Base-by-base conservation (phyloP, 2,888 invertebrate species). In the Dermolepida albohirtum region DNA sequence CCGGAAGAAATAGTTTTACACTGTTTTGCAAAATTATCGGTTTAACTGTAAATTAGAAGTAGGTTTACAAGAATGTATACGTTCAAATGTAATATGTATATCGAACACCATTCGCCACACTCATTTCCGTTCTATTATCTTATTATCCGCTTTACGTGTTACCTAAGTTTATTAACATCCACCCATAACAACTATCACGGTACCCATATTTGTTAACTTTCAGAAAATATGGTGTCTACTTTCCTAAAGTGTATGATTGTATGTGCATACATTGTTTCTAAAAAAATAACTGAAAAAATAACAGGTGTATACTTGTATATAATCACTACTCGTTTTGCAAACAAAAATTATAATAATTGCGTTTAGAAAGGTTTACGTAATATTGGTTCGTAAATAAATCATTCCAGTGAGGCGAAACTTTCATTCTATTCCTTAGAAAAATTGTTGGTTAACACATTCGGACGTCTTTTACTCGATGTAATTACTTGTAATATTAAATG, bases 51-150 rank as follows among this genome's bases (percentile, higher is more conserved):
- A 34, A 5, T 34, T 10, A 6, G 34, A 6, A 34, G 6, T 34
- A 34, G 34, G 1, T 7, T 6, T 6, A 10, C 34, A 34, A 34
- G 1, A 34, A 34, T 34, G 22, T 22, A 22, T 4, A 22, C 22
- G 22, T 22, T 22, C 6, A 34, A 34, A 34, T 7, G 34, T 34
- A 6, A 10, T 34, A 10, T 34, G 6, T 34, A n/a, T 7, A 17
- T 27, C 43, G 57, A 57, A 12, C n/a, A 12, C 16, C 27, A 27
- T 57, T 57, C 27, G 43, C 12, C 27, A 57, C 57, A 7, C 17
- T 57, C 22, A 57, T 27, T 57, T 41, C 43, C 27, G 57, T 57
- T 43, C 17, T 41, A 57, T 27, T 41, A 57, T 57, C 41, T n/a
- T 39, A 57, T 43, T 57, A 57, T 43, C 43, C 43, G 43, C 57